Percentiles rank a stretch among this genome's conserved stretches.
Evolutionary conservation across 2,888 invertebrate genomes (phyloP).

Genomic region (Norana najaformis): DNA sequence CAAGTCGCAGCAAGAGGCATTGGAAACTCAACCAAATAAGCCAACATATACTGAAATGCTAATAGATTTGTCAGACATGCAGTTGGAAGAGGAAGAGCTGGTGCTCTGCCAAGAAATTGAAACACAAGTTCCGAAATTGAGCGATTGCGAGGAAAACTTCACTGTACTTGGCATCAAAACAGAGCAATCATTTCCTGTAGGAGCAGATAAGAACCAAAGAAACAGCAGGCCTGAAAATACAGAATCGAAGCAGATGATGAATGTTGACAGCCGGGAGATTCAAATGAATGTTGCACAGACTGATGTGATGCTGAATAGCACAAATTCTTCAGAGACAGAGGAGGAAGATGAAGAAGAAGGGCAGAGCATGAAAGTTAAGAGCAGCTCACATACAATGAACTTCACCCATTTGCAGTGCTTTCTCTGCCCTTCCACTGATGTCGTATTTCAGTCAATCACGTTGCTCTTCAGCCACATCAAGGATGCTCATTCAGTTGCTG

Average conservation of each 20-base stretch:
- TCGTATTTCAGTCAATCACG: conserved; percentile 15
- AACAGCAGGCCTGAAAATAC: background rate
- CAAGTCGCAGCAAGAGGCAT: background rate
- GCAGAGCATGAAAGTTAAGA: background rate
- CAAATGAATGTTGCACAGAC: background rate
- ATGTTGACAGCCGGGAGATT: background rate
- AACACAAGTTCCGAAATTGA: background rate
- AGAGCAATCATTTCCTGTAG: background rate
- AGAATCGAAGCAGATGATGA: background rate
- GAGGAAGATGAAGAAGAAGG: conserved; percentile 20
- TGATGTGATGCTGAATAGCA: background rate
- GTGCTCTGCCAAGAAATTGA: background rate
- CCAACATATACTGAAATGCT: background rate
- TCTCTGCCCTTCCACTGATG: background rate
- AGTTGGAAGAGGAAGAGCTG: background rate
- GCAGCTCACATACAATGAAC: background rate
- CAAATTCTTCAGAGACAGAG: background rate
- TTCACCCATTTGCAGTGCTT: background rate
- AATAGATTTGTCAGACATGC: background rate
- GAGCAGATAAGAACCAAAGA: background rate
- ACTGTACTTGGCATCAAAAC: background rate
- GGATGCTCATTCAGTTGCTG: background rate
- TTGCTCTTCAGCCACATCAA: background rate
- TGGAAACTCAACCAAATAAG: background rate
- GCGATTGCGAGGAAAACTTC: background rate